A percentile compares a stretch with the other conserved stretches of the same genome.
Conservation (phyloP, 2,888 invertebrate genomes). For the Orthonevra nobilis region DNA sequence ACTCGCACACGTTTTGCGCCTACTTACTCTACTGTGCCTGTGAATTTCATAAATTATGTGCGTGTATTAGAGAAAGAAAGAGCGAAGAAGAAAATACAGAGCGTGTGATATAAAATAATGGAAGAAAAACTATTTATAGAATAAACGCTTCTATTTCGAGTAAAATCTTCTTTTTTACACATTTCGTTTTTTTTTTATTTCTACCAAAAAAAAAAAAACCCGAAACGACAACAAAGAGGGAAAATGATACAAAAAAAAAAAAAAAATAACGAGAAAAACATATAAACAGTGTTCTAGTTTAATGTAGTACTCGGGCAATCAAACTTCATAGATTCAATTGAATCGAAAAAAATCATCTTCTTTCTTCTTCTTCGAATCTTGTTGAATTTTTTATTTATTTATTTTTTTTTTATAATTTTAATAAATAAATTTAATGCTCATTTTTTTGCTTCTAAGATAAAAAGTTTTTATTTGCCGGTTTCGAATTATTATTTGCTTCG, state of each 20-base stretch:
- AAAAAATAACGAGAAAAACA: constrained; percentile 26
- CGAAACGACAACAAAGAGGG: constrained; percentile 12
- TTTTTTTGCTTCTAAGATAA: too few relatives aligned
- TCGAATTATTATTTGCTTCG: constrained; percentile 12
- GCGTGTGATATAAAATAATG: constrained; percentile 70
- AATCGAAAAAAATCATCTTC: too few relatives aligned
- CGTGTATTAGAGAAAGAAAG: constrained; percentile 26
- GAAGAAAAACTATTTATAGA: constrained; percentile 65
- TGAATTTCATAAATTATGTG: constrained; percentile 21
- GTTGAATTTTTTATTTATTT: constrained; percentile 14
- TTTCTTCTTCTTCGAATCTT: constrained; percentile 54
- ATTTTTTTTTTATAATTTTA: too few relatives aligned
- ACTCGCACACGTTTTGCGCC: constrained; percentile 70
- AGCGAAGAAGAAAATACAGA: constrained; percentile 31
- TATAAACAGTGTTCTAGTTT: constrained; percentile 52
- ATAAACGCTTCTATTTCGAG: constrained; percentile 66
- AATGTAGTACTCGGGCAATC: constrained; percentile 5
- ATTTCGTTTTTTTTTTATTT: constrained; percentile 17
- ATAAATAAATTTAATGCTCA: constrained; percentile 33
- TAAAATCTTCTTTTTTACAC: constrained; percentile 48
- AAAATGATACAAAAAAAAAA: constrained; percentile 33
- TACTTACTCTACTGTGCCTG: constrained; percentile 64
- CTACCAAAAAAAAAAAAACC: constrained; percentile 45
- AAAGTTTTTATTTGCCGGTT: constrained; percentile 2
- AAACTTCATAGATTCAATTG: constrained; percentile 26